phyloP scores from a whole-genome alignment of 1,140 invertebrate species.

The Philopotamus ludificatus region DNA sequence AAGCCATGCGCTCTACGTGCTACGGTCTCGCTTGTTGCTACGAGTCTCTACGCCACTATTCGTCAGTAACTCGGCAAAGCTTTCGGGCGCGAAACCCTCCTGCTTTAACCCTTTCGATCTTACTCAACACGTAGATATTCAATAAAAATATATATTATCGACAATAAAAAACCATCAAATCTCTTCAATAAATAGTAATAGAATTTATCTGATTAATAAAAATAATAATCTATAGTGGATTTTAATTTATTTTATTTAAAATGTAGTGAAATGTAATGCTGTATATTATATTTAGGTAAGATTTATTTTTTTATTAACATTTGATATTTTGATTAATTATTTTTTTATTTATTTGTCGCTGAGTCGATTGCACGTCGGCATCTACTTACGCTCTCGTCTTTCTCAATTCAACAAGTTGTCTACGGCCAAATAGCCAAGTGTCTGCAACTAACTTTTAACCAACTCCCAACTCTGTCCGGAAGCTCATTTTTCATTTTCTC shows the following conservation, averaged over 20 bases:
- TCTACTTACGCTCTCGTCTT: too few species aligned
- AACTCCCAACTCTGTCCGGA: too few species aligned
- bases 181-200: too few species aligned
- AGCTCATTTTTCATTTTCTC: slow-evolving; percentile 11
- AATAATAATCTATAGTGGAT: too few species aligned
- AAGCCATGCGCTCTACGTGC: slow-evolving; percentile 20
- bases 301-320: background rate
- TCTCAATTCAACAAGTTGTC: slow-evolving; percentile 20
- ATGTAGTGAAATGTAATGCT: too few species aligned
- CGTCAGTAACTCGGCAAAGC: slow-evolving; percentile 19
- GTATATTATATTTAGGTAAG: background rate
- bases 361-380: too few species aligned
- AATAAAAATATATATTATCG: too few species aligned
- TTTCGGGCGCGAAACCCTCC: slow-evolving; percentile 17
- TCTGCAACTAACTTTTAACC: slow-evolving; percentile 21
- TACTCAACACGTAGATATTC: too few species aligned
- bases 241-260: too few species aligned
- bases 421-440: too few species aligned
- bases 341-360: background rate
- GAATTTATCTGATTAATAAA: too few species aligned
- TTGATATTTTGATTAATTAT: background rate
- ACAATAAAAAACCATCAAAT: too few species aligned
- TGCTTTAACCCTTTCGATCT: background rate
- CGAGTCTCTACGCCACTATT: slow-evolving; percentile 11
- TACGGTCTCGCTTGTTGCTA: slow-evolving; percentile 25